Evolutionary conservation across 2,113 vertebrate genomes (phyloP).

Genomic region (Phalacrocorax aristotelis): DNA sequence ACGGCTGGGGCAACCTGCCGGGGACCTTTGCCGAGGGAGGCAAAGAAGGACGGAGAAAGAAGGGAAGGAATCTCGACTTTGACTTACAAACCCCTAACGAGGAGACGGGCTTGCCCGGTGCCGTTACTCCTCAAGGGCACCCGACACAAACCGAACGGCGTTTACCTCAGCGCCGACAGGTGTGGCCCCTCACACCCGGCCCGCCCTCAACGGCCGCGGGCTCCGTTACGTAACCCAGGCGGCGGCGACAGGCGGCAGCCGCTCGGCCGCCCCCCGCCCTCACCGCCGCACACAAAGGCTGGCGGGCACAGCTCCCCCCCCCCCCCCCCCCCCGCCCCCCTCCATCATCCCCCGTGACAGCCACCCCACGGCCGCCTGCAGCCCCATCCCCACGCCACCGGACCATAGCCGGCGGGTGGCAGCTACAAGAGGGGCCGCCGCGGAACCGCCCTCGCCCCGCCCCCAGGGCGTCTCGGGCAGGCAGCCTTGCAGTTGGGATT

Average conservation of each 20-base stretch:
- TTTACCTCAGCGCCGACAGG: not conserved
- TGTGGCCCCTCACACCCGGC: too few species aligned
- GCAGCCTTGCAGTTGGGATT: too few species aligned
- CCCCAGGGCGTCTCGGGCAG: not conserved
- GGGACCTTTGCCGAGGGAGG: not conserved
- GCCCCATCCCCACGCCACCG: too few species aligned
- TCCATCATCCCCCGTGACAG: not conserved
- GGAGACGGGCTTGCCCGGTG: too few species aligned
- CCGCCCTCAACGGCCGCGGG: not conserved
- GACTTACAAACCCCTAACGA: not conserved
- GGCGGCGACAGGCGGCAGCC: not conserved
- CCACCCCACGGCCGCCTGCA: rapidly evolving
- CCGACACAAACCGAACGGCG: rapidly evolving
- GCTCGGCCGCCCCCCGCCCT: not conserved
- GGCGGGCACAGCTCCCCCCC: too few species aligned
- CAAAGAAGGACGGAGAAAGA: not conserved
- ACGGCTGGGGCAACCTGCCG: not conserved
- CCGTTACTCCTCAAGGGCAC: not conserved
- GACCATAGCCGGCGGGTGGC: too few species aligned
- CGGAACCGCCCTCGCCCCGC: not conserved
- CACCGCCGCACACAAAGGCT: not conserved
- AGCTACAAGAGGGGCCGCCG: not conserved
- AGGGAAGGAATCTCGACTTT: not conserved
- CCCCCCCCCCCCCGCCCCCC: too few species aligned
- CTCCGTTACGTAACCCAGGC: not conserved